Conservation (phyloP, 2,113 vertebrate genomes). For the Chloropsis hardwickii region DNA sequence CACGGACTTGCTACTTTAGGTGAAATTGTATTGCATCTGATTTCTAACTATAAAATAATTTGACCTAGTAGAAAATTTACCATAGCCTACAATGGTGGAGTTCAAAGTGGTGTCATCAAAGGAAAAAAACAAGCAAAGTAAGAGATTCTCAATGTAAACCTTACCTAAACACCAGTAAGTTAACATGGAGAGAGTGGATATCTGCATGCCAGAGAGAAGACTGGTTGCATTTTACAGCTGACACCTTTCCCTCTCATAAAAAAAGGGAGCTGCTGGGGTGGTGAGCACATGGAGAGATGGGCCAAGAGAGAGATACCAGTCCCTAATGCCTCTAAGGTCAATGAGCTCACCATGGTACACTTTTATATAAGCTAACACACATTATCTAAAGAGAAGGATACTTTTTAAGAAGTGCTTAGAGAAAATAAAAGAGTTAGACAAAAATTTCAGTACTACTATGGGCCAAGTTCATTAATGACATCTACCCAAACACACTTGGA, state of each 20-base stretch:
- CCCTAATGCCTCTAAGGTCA: not conserved
- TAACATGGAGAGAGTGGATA: not conserved
- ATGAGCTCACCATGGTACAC: not conserved
- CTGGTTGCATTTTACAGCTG: not conserved
- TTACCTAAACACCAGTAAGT: not conserved
- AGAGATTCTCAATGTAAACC: not conserved
- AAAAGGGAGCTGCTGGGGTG: not conserved
- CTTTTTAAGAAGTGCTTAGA: not conserved
- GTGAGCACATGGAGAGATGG: not conserved
- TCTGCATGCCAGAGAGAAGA: not conserved
- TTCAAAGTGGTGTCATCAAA: not conserved
- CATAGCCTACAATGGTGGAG: not conserved
- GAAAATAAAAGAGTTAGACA: not conserved
- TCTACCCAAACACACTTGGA: not conserved
- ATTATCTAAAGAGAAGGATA: not conserved
- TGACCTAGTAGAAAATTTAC: not conserved
- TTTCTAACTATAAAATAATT: not conserved
- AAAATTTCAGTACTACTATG: not conserved
- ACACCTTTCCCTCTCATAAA: not conserved
- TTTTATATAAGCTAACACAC: not conserved
- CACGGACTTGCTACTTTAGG: not conserved
- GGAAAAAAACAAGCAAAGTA: not conserved
- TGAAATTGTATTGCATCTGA: not conserved
- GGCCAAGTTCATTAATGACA: not conserved
- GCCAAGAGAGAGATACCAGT: not conserved